These are phyloP conservation scores for Acronicta leporina DNA, from an alignment of 2,888 invertebrate genomes.

Conservation along the genomic window DNA sequence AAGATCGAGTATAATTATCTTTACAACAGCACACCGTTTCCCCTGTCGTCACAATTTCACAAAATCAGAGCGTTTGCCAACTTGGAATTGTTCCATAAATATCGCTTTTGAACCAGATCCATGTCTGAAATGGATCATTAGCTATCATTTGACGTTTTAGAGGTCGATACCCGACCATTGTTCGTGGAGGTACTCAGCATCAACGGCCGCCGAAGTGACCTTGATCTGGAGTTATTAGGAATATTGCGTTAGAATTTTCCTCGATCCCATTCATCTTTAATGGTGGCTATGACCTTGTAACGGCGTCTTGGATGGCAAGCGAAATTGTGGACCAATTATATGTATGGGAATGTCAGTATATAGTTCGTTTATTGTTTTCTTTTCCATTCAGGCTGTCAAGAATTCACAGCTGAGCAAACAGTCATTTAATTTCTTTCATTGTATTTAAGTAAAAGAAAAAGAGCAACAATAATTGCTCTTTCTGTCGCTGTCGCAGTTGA, in stretches of 20 bases:
- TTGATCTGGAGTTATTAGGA: constrained; percentile 43
- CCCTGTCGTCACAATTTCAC: constrained; percentile 10
- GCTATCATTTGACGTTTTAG: constrained; percentile 38
- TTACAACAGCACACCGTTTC: constrained; percentile 7
- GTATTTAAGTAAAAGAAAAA: too few species aligned
- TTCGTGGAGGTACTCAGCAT: constrained; percentile 22
- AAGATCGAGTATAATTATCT: constrained; percentile 1
- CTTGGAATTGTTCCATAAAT: constrained; percentile 50
- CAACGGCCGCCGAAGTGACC: constrained; percentile 24
- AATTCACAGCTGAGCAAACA: background rate
- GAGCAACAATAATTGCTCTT: too few species aligned
- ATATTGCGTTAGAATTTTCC: constrained; percentile 36
- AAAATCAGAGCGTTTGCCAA: constrained; percentile 31
- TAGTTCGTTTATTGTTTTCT: background rate
- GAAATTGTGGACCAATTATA: constrained; percentile 16
- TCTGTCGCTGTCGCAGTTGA: too few species aligned
- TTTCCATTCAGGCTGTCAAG: background rate
- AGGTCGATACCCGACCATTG: constrained; percentile 37
- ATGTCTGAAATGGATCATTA: constrained; percentile 45
- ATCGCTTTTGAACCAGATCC: constrained; percentile 39
- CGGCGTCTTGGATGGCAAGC: constrained; percentile 19
- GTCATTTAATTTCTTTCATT: too few species aligned
- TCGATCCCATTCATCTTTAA: constrained; percentile 16
- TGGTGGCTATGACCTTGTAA: constrained; percentile 31
- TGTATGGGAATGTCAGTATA: constrained; percentile 6